Base-by-base conservation (phyloP, 2,797 vertebrate genomes). In the Tapirus indicus region DNA sequence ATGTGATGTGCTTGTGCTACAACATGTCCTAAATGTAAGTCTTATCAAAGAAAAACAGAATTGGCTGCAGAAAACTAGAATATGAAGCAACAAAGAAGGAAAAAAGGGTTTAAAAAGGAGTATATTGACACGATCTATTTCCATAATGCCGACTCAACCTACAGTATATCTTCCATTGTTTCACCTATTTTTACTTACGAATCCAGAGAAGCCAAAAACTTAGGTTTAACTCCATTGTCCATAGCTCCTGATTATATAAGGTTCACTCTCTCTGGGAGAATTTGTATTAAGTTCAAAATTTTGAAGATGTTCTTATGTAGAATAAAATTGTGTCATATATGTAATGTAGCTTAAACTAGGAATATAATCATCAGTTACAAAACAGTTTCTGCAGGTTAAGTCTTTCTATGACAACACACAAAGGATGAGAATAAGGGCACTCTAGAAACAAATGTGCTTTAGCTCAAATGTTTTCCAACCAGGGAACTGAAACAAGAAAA, bases 11-110 rank as follows among this genome's bases (percentile, higher is more conserved):
- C 8, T 62, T 96, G 0, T 54, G 35, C 60, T 79, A 23, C 47
- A 93, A 47, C 18, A 44, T 20, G 18, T n/a, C 10, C 52, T 83
- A 54, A 78, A 74, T 16, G 18, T 49, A 80, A 85, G 4, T 6
- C 1, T 91, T 94, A 77, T 35, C 35, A 79, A 74, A 11, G 17
- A 60, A 32, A 96, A 94, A 41, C 7, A 91, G 89, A 72, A 58
- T 20, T 18, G 2, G 23, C 32, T 49, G 66, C 2, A 69, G 25
- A 60, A 88, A 94, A 49, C 71, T 4, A 38, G 47, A 78, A 16
- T 6, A 35, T 49, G 18, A 88, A 71, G 1, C 54, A 4, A 58
- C 11, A 52, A 38, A 35, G 13, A 71, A 68, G 75, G 7, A 5
- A 13, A 20, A 41, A 20, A 60, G 9, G 0, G 5, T 17, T 60